phyloP scores from a whole-genome alignment of 2,888 invertebrate species.

The Tinea pellionella region DNA sequence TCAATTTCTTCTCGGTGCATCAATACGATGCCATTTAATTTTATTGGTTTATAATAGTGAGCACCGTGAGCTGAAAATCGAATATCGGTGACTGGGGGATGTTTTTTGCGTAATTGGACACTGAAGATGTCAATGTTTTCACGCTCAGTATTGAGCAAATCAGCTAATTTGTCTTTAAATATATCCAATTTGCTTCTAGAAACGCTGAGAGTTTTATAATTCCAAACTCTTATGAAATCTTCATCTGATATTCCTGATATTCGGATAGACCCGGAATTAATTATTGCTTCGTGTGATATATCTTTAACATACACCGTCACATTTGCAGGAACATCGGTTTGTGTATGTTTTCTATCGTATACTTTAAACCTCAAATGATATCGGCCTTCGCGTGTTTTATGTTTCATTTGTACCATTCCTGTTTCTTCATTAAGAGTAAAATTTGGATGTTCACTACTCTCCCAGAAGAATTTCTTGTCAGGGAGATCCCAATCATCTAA shows the following conservation, averaged over 20 bases:
- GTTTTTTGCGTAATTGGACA: slow-evolving; percentile 87
- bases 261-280: slow-evolving; percentile 94
- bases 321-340: slow-evolving; percentile 95
- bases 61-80: slow-evolving; percentile 96
- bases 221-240: slow-evolving; percentile 95
- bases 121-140: slow-evolving; percentile 97
- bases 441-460: slow-evolving; percentile 84
- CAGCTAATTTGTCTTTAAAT: slow-evolving; percentile 88
- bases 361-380: slow-evolving; percentile 87
- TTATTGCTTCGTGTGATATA: slow-evolving; percentile 94
- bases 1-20: slow-evolving; percentile 96
- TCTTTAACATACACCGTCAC: slow-evolving; percentile 94
- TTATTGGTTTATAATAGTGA: slow-evolving; percentile 93
- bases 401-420: slow-evolving; percentile 96
- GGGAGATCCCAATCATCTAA: slow-evolving; percentile 98
- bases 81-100: slow-evolving; percentile 91
- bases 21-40: slow-evolving; percentile 92
- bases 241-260: slow-evolving; percentile 95
- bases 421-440: slow-evolving; percentile 92
- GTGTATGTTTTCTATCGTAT: slow-evolving; percentile 93
- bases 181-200: slow-evolving; percentile 90
- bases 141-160: slow-evolving; percentile 84
- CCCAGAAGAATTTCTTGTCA: slow-evolving; percentile 98
- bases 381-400: slow-evolving; percentile 89
- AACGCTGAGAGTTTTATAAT: slow-evolving; percentile 87